Percentiles rank a stretch among this genome's conserved stretches.
Evolutionary conservation across 2,888 invertebrate genomes (phyloP).

Genomic region (Anagyrus pseudococci): DNA sequence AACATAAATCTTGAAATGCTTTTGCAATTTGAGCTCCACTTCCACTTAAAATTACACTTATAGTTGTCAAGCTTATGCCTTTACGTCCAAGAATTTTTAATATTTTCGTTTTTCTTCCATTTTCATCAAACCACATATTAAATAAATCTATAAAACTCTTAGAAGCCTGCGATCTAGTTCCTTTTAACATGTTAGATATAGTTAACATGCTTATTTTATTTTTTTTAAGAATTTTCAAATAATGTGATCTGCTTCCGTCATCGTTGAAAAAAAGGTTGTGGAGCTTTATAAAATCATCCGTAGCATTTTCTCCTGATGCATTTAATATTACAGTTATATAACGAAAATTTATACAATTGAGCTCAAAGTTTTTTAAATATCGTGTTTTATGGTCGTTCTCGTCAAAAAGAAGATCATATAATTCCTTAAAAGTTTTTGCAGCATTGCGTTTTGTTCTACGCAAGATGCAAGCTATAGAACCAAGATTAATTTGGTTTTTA

Average conservation of each 20-base stretch:
- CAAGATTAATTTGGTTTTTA: not conserved
- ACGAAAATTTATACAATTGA: not conserved
- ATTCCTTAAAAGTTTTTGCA: not conserved
- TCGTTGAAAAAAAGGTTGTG: not conserved
- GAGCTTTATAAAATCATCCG: not conserved
- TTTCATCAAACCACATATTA: not conserved
- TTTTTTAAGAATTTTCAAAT: not conserved
- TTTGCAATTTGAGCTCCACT: not conserved
- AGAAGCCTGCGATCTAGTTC: not conserved
- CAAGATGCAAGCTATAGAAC: not conserved
- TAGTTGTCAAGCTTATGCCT: not conserved
- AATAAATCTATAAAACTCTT: not conserved
- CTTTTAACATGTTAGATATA: not conserved
- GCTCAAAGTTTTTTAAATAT: not conserved
- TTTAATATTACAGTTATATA: not conserved
- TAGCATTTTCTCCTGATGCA: not conserved
- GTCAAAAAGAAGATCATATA: constrained; percentile 7
- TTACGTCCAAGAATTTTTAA: not conserved
- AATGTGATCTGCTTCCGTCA: not conserved
- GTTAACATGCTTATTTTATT: not conserved
- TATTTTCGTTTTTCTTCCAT: not conserved
- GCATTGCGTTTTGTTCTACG: not conserved
- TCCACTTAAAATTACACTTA: constrained; percentile 8
- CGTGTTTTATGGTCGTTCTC: not conserved
- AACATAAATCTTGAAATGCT: constrained; percentile 10